Evolutionary conservation across 2,888 invertebrate species (phyloP).

Genomic region (Falcaria lacertinaria): DNA sequence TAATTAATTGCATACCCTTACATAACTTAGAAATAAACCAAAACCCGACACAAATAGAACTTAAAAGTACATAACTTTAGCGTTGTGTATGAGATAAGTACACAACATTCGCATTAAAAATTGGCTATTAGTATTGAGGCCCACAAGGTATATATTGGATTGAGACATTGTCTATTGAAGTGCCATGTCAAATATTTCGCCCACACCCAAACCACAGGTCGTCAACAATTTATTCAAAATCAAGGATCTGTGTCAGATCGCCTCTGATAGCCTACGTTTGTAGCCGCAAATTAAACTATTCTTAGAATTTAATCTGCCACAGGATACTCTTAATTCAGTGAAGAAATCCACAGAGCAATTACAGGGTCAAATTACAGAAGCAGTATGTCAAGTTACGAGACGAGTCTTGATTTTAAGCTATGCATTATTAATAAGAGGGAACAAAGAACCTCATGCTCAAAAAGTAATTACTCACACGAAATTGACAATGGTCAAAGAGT

Average conservation of each 20-base stretch:
- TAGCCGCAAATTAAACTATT: constrained; percentile 24
- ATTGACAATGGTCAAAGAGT: constrained; percentile 28
- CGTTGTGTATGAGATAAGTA: constrained; percentile 38
- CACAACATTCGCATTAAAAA: constrained; percentile 50
- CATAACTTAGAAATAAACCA: constrained; percentile 5
- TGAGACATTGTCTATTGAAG: constrained; percentile 31
- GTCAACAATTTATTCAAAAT: constrained; percentile 66
- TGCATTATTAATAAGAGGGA: not conserved
- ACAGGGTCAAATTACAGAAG: not conserved
- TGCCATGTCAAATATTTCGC: constrained; percentile 54
- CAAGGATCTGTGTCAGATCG: constrained; percentile 60
- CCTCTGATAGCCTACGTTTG: constrained; percentile 28
- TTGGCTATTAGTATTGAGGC: constrained; percentile 34
- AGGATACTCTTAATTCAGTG: constrained; percentile 3
- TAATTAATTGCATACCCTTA: no score
- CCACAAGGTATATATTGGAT: constrained; percentile 48
- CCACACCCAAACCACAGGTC: constrained; percentile 57
- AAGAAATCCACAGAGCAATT: not conserved
- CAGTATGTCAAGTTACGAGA: not conserved
- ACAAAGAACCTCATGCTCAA: constrained; percentile 2
- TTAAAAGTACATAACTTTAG: constrained; percentile 31
- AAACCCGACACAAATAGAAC: constrained; percentile 17
- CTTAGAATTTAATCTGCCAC: constrained; percentile 15
- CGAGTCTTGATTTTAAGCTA: not conserved
- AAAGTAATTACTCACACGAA: constrained; percentile 12